Evolutionary conservation across 2,888 invertebrate species (phyloP), one percentile per base, ranked within the genome.

Genomic region (Drosophila gaucha): DNA sequence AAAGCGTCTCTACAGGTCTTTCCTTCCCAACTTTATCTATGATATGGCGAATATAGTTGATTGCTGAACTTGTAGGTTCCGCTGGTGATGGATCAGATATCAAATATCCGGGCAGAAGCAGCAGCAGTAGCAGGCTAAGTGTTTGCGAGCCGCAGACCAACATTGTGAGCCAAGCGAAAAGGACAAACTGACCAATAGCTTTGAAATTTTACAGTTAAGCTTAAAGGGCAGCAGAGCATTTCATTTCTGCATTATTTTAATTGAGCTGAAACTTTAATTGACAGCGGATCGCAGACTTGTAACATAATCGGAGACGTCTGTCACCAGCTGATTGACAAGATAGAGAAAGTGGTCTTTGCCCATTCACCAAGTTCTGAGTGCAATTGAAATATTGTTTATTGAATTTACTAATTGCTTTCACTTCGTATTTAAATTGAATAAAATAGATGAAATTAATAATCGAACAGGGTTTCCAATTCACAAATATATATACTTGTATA

Each of bases 141-240:
- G 5, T n/a, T 22, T 5, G 6, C 10, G 8, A 30, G 6, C 8
- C 14, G 14, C 30, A 36, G 2, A 9, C 18, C 35, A 30, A 54
- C 67, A 58, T 64, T 67, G 3, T 49, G 8, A 16, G 14, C 8
- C 44, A 46, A 50, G 16, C 14, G 4, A 2, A 16, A 0, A 26
- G 5, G 0, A 12, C 3, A 2, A 33, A 67, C 64, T 67, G n/a
- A 26, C 0, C 49, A 4, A 22, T 3, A 39, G 9, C 1, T 9
- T 16, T 4, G 8, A 6, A 22, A 22, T 14, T 39, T 14, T 14
- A 39, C 4, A 39, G 22, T n/a, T n/a, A n/a, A n/a, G n/a, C 5
- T 22, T 8, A 4, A 14, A 22, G 3, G n/a, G 4, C n/a, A 22
- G 39, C n/a, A 38, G 1, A 6, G 10, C 24, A 41, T 41, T 39